phyloP scores from a whole-genome alignment of 1,140 invertebrate species.

The Musca domestica region DNA sequence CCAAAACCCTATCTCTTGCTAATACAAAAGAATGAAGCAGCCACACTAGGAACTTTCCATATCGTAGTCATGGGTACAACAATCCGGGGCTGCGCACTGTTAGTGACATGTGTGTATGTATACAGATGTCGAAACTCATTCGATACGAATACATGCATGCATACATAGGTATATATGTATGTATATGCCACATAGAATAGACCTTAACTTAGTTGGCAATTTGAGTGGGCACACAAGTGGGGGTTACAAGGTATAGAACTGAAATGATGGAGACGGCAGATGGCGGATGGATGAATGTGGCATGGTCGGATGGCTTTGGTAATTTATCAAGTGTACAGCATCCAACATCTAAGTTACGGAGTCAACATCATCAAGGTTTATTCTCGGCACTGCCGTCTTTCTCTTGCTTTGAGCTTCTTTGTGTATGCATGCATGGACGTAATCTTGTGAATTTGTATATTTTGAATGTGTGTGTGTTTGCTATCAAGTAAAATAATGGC shows the following conservation, averaged over 20 bases:
- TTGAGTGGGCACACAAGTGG: too few species aligned
- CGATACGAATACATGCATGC: background rate
- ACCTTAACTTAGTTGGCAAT: background rate
- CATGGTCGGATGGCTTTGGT: conserved; percentile 14
- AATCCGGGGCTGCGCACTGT: background rate
- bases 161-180: background rate
- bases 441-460: conserved; percentile 23
- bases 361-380: conserved; percentile 15
- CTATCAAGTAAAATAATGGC: background rate
- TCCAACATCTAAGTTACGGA: conserved; percentile 1
- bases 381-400: background rate
- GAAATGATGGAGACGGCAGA: background rate
- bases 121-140: background rate
- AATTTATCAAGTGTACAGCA: conserved; percentile 18
- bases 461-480: conserved; percentile 7
- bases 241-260: too few species aligned
- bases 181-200: background rate
- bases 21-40: too few species aligned
- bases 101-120: background rate
- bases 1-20: too few species aligned
- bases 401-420: background rate
- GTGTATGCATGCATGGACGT: background rate
- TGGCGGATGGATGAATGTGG: conserved; percentile 10
- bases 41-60: too few species aligned
- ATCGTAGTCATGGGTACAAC: too few species aligned